A percentile compares a stretch with the other conserved stretches of the same genome.
Evolutionary conservation across 2,888 invertebrate species (phyloP).

Genomic region (Ganaspis brasiliensis): DNA sequence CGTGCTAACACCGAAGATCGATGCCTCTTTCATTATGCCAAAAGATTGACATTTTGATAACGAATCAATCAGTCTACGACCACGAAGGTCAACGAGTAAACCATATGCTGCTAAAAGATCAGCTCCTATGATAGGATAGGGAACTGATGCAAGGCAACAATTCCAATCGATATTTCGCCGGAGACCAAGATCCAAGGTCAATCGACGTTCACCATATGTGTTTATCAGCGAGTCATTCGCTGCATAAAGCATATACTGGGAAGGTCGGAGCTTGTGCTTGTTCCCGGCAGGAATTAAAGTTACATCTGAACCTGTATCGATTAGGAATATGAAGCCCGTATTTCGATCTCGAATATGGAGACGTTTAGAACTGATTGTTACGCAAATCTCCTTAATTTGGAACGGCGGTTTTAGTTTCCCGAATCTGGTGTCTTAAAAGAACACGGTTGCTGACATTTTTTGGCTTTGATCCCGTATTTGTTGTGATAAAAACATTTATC

Average conservation of each 20-base stretch:
- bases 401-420: too few relatives aligned
- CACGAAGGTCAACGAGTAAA: conserved; percentile 28
- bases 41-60: background rate
- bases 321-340: conserved; percentile 34
- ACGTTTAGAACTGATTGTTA: conserved; percentile 28
- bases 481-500: too few relatives aligned
- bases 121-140: conserved; percentile 54
- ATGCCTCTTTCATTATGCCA: conserved; percentile 36
- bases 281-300: conserved; percentile 29
- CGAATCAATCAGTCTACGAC: conserved; percentile 35
- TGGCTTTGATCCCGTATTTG: too few relatives aligned
- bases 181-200: conserved; percentile 54
- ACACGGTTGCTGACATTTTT: background rate
- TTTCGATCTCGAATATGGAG: conserved; percentile 47
- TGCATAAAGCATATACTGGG: background rate
- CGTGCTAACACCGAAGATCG: conserved; percentile 12
- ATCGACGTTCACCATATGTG: conserved; percentile 52
- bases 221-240: conserved; percentile 58
- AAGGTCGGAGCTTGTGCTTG: background rate
- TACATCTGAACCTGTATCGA: conserved; percentile 50
- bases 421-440: background rate
- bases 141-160: conserved; percentile 55
- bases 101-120: conserved; percentile 51
- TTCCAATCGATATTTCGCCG: conserved; percentile 54
- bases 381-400: too few relatives aligned